Evolutionary conservation across 2,113 vertebrate genomes (phyloP).

Genomic region (Apteryx mantelli): DNA sequence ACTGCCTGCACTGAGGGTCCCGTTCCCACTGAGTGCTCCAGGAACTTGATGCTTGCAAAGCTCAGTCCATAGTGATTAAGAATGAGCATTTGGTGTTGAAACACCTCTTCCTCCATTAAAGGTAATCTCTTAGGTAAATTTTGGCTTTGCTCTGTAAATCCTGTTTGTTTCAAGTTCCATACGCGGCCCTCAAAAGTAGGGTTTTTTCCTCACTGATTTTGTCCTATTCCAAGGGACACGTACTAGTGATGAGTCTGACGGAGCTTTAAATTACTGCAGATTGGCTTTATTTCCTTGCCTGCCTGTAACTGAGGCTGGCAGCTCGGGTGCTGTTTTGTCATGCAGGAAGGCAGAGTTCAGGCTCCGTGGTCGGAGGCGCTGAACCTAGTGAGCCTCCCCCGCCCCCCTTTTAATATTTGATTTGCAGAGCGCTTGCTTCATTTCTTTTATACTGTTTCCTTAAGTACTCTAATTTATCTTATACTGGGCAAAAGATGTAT

Average conservation of each 20-base stretch:
- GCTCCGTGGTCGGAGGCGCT: neutral
- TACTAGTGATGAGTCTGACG: neutral
- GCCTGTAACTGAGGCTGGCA: neutral
- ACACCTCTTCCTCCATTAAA: neutral
- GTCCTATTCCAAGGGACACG: neutral
- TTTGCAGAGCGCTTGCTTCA: neutral
- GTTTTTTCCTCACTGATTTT: neutral
- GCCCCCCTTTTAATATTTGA: neutral
- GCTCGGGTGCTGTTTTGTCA: neutral
- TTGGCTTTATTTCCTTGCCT: neutral
- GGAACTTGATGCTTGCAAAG: neutral
- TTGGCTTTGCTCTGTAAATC: neutral
- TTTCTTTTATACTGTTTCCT: neutral
- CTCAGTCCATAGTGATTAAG: neutral
- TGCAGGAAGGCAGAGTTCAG: neutral
- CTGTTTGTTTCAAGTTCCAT: neutral
- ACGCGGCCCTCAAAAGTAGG: neutral
- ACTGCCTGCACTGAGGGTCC: neutral
- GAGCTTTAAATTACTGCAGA: constrained; percentile 4
- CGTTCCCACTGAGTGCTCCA: neutral
- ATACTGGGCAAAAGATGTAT: neutral
- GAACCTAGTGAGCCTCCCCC: neutral
- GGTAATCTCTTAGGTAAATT: neutral
- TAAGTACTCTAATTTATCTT: constrained; percentile 8
- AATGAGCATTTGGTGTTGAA: neutral